These are phyloP conservation scores for Drosophila hydei DNA, from an alignment of 1,140 invertebrate genomes.

Conservation along the genomic window DNA sequence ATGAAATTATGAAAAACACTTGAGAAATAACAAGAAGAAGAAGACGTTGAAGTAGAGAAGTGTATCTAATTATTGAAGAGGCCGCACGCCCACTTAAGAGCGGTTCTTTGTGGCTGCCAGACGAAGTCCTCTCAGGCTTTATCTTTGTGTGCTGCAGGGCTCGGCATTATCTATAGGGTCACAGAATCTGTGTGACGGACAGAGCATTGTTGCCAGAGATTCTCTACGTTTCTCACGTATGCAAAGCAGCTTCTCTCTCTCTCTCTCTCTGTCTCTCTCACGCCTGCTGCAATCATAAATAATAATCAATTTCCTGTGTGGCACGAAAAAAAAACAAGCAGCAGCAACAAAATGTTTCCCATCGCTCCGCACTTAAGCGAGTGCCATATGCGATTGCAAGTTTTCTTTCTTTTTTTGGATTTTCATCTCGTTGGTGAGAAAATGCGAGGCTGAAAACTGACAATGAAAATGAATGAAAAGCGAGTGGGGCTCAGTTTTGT, in stretches of 20 bases:
- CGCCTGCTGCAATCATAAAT: conserved; percentile 73
- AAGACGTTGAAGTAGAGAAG: conserved; percentile 28
- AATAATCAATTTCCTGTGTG: conserved; percentile 79
- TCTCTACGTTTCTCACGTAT: conserved; percentile 66
- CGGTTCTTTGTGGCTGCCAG: conserved; percentile 9
- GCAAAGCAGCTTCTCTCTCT: conserved; percentile 9
- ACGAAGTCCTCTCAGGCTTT: conserved; percentile 5
- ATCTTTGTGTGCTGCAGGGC: neutral
- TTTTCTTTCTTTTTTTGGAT: conserved; percentile 47
- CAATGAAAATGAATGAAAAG: conserved; percentile 34
- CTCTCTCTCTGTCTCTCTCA: neutral
- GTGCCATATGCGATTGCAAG: conserved; percentile 70
- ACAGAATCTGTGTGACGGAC: conserved; percentile 11
- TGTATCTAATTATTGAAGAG: conserved; percentile 73
- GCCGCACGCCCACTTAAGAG: conserved; percentile 62
- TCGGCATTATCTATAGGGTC: conserved; percentile 33
- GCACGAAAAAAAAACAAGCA: neutral
- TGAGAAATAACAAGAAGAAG: conserved; percentile 28
- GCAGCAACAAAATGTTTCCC: conserved; percentile 64
- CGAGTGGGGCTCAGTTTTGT: conserved; percentile 29
- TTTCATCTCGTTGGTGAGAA: conserved; percentile 47
- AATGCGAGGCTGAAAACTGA: conserved; percentile 69
- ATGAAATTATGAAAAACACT: conserved; percentile 48
- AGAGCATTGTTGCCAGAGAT: conserved; percentile 32
- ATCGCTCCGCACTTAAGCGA: conserved; percentile 65